Evolutionary conservation across 2,113 vertebrate genomes (phyloP), one percentile per base, ranked within the genome.

Genomic region (Setophaga coronata): DNA sequence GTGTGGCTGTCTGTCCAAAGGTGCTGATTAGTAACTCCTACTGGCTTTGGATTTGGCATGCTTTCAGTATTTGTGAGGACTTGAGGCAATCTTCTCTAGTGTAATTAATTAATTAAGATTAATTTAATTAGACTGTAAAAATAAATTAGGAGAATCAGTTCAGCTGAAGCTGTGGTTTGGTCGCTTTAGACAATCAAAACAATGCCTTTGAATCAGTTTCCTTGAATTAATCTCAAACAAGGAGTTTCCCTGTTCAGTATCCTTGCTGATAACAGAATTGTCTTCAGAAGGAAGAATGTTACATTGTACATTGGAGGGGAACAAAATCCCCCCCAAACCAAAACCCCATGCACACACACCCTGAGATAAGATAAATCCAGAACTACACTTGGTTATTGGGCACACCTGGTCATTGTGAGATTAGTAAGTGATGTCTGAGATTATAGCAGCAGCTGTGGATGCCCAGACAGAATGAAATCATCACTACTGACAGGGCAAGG

Each of bases 71-170:
- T 70, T 88, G 28, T 65, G 31, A 25, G 69, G 60, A 54, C 73
- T 62, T 31, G 25, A 90, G 45, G 58, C 45, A 54, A 33, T 58
- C 74, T 86, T 56, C n/a, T 84, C 45, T 69, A 36, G 19, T 61
- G 42, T 72, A 64, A 89, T 83, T 51, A 87, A 84, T 92, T 82
- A 84, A 73, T 69, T 69, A 80, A 73, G 36, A 79, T 74, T 20
- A 64, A 38, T 87, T 91, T 93, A 88, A 92, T 83, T 82, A 94
- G 34, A 42, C 67, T 38, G 80, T 25, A 86, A 64, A 80, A 86
- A 72, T 85, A 85, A 69, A 81, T 74, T 56, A 53, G 56, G 54
- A 60, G 67, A 81, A 23, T 48, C 2, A 40, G 25, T 71, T 89
- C 26, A 70, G 9, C 23, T 31, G 67, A 62, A 77, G 54, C 64